These are phyloP conservation scores for Drosophila borborema DNA, from an alignment of 2,888 invertebrate genomes.

Conservation along the genomic window DNA sequence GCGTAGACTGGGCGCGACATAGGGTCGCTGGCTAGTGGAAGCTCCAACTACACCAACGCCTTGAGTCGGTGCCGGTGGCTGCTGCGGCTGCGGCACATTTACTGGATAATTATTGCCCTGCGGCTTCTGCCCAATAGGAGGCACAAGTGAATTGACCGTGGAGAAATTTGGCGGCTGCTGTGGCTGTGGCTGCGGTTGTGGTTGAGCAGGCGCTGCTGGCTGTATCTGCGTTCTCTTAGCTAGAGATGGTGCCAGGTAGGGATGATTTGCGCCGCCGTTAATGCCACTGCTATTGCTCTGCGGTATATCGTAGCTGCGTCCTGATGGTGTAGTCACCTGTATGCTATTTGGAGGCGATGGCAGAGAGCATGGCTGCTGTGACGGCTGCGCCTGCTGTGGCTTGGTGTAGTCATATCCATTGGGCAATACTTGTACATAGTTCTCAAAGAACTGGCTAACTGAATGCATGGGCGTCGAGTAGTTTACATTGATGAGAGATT, in stretches of 20 bases:
- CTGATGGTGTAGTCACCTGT: conserved; percentile 79
- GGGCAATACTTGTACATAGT: conserved; percentile 70
- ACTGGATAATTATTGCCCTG: conserved; percentile 40
- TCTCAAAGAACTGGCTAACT: conserved; percentile 76
- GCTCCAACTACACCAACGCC: conserved; percentile 29
- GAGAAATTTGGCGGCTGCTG: conserved; percentile 52
- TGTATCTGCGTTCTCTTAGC: conserved; percentile 71
- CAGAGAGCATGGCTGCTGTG: conserved; percentile 51
- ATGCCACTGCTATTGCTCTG: conserved; percentile 75
- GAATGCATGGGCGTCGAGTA: conserved; percentile 77
- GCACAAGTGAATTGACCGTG: conserved; percentile 62
- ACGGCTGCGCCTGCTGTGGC: conserved; percentile 66
- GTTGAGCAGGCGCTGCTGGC: conserved; percentile 29
- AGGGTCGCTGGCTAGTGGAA: conserved; percentile 83
- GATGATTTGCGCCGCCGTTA: conserved; percentile 68
- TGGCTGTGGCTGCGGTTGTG: conserved; percentile 45
- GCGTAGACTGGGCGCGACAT: conserved; percentile 82
- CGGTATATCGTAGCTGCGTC: conserved; percentile 80
- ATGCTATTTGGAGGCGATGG: conserved; percentile 71
- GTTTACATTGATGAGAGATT: conserved; percentile 74
- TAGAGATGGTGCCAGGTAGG: conserved; percentile 83
- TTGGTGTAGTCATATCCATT: conserved; percentile 77
- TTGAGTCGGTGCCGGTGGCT: conserved; percentile 31
- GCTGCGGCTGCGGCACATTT: conserved; percentile 31
- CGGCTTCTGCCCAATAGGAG: conserved; percentile 44